Evolutionary conservation across 2,113 vertebrate genomes (phyloP).

Genomic region (Xyrauchen texanus): DNA sequence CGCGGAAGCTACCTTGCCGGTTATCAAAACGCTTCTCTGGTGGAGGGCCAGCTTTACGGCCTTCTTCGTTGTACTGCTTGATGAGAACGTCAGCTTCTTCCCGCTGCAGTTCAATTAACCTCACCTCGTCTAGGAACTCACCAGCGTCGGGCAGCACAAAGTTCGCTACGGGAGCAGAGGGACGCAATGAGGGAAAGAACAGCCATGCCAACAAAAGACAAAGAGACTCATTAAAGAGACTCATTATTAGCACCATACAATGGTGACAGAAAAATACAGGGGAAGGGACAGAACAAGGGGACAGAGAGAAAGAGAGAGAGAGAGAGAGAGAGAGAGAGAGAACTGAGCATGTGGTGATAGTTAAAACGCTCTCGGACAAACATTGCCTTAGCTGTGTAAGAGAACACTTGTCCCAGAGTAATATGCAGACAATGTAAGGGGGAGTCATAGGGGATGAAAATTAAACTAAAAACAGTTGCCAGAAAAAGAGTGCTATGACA

Average conservation of each 20-base stretch:
- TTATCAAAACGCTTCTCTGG: slow-evolving; percentile 87
- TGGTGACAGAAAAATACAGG: slow-evolving; percentile 49
- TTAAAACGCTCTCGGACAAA: slow-evolving; percentile 50
- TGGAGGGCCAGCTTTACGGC: slow-evolving; percentile 82
- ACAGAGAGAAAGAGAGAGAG: slow-evolving; percentile 5
- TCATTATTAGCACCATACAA: slow-evolving; percentile 48
- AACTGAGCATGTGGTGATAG: slow-evolving; percentile 48
- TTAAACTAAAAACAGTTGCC: slow-evolving; percentile 52
- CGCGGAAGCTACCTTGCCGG: slow-evolving; percentile 68
- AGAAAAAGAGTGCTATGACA: slow-evolving; percentile 54
- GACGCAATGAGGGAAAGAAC: slow-evolving; percentile 57
- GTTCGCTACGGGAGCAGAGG: slow-evolving; percentile 77
- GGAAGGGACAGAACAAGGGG: slow-evolving; percentile 36
- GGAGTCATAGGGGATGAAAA: slow-evolving; percentile 8
- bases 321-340: slow-evolving; percentile 27
- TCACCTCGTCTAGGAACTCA: slow-evolving; percentile 84
- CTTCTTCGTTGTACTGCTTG: slow-evolving; percentile 87
- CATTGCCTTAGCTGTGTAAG: slow-evolving; percentile 52
- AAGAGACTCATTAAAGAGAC: slow-evolving; percentile 56
- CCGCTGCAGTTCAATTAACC: slow-evolving; percentile 77
- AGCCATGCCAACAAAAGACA: slow-evolving; percentile 45
- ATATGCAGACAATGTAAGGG: slow-evolving; percentile 33
- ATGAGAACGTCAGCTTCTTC: slow-evolving; percentile 83
- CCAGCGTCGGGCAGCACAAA: slow-evolving; percentile 83
- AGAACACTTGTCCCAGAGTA: slow-evolving; percentile 54